These are phyloP conservation scores for Atopsyche davidsoni DNA, from an alignment of 1,140 invertebrate species.

Conservation along the genomic window DNA sequence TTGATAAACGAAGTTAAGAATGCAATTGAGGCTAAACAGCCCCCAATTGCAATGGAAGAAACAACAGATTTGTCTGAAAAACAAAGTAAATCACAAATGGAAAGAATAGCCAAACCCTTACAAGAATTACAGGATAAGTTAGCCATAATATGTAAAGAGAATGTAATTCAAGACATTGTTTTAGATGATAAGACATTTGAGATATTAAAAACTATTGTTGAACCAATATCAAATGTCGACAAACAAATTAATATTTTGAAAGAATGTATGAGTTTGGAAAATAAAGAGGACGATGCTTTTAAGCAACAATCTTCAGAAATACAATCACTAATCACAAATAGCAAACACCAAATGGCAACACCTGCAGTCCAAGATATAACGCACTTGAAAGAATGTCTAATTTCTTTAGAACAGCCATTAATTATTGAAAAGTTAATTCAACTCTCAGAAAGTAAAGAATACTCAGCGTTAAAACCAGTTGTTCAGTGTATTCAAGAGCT, in stretches of 20 bases:
- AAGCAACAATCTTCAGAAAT: neutral
- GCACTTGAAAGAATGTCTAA: too few relatives aligned
- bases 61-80: slow-evolving; percentile 30
- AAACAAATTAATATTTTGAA: slow-evolving; percentile 7
- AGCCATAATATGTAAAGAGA: slow-evolving; percentile 3
- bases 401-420: too few relatives aligned
- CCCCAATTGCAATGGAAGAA: slow-evolving; percentile 34
- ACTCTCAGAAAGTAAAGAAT: too few relatives aligned
- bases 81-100: slow-evolving; percentile 31
- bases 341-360: too few relatives aligned
- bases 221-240: slow-evolving; percentile 15
- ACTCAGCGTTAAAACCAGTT: too few relatives aligned
- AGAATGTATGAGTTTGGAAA: slow-evolving; percentile 1
- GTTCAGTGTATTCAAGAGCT: too few relatives aligned
- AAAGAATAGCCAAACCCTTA: slow-evolving; percentile 42
- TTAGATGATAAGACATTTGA: slow-evolving; percentile 17
- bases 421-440: too few relatives aligned
- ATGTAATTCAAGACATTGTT: slow-evolving; percentile 24
- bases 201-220: slow-evolving; percentile 11
- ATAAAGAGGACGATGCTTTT: neutral
- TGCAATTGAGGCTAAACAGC: slow-evolving; percentile 38
- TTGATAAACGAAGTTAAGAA: slow-evolving; percentile 38
- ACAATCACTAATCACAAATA: too few relatives aligned
- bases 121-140: slow-evolving; percentile 40
- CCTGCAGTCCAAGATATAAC: too few relatives aligned